These are phyloP conservation scores for Mesoligia furuncula DNA, from an alignment of 2,888 invertebrate species.

Conservation along the genomic window DNA sequence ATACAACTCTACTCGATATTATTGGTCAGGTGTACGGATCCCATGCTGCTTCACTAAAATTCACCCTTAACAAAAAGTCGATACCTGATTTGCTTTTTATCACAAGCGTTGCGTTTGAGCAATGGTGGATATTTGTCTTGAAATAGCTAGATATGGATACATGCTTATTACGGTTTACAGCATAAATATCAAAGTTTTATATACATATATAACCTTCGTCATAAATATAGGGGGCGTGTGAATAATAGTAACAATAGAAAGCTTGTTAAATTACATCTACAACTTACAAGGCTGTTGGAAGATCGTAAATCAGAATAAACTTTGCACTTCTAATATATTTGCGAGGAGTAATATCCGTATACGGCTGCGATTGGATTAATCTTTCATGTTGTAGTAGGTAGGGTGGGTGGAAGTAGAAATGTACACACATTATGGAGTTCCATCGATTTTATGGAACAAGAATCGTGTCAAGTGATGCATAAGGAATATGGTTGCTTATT, in stretches of 20 bases:
- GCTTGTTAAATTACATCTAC: conserved; percentile 57
- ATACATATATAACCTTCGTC: conserved; percentile 46
- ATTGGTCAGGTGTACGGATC: not conserved
- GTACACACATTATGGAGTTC: no score
- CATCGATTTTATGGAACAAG: not conserved
- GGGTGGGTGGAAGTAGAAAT: not conserved
- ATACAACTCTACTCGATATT: not conserved
- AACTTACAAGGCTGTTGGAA: conserved; percentile 43
- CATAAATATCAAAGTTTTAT: conserved; percentile 62
- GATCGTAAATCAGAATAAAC: conserved; percentile 60
- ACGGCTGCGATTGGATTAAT: conserved; percentile 51
- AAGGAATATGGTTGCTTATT: not conserved
- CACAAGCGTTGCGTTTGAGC: conserved; percentile 67
- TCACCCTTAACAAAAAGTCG: conserved; percentile 45
- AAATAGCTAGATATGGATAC: conserved; percentile 62
- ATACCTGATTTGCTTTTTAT: conserved; percentile 66
- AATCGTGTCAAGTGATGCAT: not conserved
- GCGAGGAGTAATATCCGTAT: conserved; percentile 47
- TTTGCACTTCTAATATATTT: conserved; percentile 59
- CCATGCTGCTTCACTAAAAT: conserved; percentile 36
- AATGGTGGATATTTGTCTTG: conserved; percentile 67
- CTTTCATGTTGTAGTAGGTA: conserved; percentile 21
- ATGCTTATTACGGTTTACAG: conserved; percentile 57
- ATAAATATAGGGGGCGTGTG: conserved; percentile 58
- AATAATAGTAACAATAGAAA: conserved; percentile 61